Conservation (phyloP, 1,140 invertebrate species). For the Pygmarrhopalites habei region DNA sequence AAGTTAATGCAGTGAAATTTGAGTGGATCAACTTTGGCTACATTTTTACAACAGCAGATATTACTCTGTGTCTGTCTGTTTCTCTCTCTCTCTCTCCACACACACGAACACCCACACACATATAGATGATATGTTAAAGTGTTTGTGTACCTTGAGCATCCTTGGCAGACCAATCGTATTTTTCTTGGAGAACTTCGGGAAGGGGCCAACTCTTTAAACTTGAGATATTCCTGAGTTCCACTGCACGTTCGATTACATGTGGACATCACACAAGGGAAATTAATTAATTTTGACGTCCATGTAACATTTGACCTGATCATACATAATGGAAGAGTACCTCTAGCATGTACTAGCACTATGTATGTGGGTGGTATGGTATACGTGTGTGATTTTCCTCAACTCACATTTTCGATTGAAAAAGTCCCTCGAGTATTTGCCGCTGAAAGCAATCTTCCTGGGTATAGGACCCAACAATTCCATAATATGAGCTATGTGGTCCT, state of each 20-base stretch:
- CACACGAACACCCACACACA: no score
- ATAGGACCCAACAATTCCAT: conserved; percentile 95
- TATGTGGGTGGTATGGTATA: background rate
- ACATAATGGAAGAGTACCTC: no score
- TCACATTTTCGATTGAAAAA: conserved; percentile 71
- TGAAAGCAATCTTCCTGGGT: conserved; percentile 77
- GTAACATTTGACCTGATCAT: background rate
- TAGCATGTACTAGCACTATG: no score
- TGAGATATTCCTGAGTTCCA: conserved; percentile 42
- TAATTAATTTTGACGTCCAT: background rate
- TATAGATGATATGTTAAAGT: no score
- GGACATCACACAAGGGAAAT: background rate
- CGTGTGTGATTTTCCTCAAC: background rate
- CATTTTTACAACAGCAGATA: no score
- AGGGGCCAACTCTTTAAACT: conserved; percentile 1
- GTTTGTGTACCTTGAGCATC: conserved; percentile 80
- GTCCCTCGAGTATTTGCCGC: conserved; percentile 83
- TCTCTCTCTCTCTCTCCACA: no score
- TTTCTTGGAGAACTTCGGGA: background rate
- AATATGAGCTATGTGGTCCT: conserved; percentile 97
- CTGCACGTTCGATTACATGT: conserved; percentile 48
- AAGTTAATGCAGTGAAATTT: no score
- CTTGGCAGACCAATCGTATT: conserved; percentile 58
- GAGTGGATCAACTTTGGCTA: no score
- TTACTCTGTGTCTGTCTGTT: no score